Base-by-base conservation (phyloP, 2,113 vertebrate genomes). In the Psephotus haematonotus region DNA sequence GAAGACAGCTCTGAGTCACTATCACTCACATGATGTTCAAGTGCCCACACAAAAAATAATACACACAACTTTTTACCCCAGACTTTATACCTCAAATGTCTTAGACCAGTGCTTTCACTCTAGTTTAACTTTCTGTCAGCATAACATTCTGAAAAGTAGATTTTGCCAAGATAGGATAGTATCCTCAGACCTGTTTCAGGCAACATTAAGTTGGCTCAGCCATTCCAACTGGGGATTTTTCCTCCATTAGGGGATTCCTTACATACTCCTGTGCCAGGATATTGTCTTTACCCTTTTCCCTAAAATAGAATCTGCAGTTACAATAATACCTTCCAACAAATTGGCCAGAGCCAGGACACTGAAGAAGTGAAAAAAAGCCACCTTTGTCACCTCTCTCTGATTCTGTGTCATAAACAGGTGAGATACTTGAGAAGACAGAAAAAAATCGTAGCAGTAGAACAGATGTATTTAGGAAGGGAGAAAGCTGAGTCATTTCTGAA, bases 21-120 rank as follows among this genome's bases (percentile, higher is more conserved):
- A 35, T 83, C 69, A 84, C 25, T 97, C 96, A 95, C 93, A 95
- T 96, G 95, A 95, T 82, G 19, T 60, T 74, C 80, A 81, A 86
- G 55, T 75, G 55, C 50, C 71, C 50, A n/a, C 72, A 69, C 5
- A 3, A 70, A 92, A 92, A 90, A 64, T 50, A 88, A 68, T 28
- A 62, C 10, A 64, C 52, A 92, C 68, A 96, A 75, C 53, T 83
- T 93, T 83, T 90, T 80, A 83, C 85, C 47, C 67, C 35, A 70
- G 82, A 74, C 22, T 88, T 91, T 33, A 67, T 63, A 74, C 28
- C 49, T 92, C 75, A 94, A 85, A 80, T 2, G 10, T 86, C 63
- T 94, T 70, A 86, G 28, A 80, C 8, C 1, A 17, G n/a, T 75
- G 67, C 75, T 95, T 92, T 95, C 76, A 88, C 33, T 70, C 47